Base-by-base conservation (phyloP, 2,113 vertebrate species). In the Pedetes capensis region DNA sequence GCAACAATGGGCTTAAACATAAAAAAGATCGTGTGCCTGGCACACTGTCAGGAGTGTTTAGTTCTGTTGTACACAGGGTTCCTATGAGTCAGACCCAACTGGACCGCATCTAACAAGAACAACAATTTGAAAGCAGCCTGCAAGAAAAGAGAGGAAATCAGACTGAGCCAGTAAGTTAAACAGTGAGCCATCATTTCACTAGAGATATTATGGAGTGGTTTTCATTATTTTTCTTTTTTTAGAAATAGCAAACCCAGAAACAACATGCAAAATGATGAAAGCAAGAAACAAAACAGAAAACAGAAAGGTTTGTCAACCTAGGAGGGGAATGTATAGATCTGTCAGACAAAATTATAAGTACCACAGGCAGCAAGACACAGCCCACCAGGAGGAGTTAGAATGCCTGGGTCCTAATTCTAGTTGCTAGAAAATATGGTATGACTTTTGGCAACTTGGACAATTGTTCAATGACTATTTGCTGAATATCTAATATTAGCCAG, bases 381-480 rank as follows among this genome's bases (percentile, higher is more conserved):
- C 18, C 64, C 55, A 6, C 1, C 2, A 14, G 39, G 23, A 76
- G 47, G n/a, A 44, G 12, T 16, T 34, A 13, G 0, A 9, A 57
- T 0, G 37, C 37, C 42, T 12, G 3, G 37, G 10, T 29, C 55
- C 49, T 12, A 63, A 44, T 34, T 12, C 61, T 47, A 47, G 78
- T 39, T 17, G 17, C 22, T 1, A 59, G 20, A 8, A 44, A 8
- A 12, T 8, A 4, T 22, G 0, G 20, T 6, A 20, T 39, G 55
- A 59, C 71, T 32, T 1, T 20, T n/a, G 61, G 34, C 25, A 74
- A 74, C 13, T 12, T 0, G 6, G 22, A 72, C 0, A 3, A 64
- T 0, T 71, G 44, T n/a, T 57, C 64, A 11, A 0, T 0, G 7
- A 37, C 34, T 29, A n/a, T 8, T 49, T 59, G 25, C 16, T 29